A percentile compares a stretch with the other conserved stretches of the same genome.
phyloP scores from a whole-genome alignment of 2,113 vertebrate species.

The Junco hyemalis region DNA sequence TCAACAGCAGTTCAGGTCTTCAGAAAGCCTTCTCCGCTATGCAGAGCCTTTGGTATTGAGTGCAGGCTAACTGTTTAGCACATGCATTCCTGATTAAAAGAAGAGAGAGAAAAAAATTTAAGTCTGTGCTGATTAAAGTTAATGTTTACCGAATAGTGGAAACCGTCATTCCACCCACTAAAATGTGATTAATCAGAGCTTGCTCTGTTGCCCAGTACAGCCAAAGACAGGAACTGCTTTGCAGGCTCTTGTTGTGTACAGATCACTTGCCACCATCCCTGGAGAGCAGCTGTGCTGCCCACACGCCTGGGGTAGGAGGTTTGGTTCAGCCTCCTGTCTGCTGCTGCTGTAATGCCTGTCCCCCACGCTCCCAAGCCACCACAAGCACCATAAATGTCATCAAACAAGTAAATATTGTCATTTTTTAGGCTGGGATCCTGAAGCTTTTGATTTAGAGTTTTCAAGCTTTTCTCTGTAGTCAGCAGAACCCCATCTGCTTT shows the following conservation, averaged over 20 bases:
- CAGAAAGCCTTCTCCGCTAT: neutral
- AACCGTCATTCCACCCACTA: neutral
- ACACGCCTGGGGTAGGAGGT: rapidly evolving
- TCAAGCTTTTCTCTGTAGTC: neutral
- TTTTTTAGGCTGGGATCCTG: neutral
- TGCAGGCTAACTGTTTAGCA: neutral
- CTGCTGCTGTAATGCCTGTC: neutral
- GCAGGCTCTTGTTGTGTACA: neutral
- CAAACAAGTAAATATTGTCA: neutral
- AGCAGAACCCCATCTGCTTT: neutral
- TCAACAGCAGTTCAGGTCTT: neutral
- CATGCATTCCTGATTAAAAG: neutral
- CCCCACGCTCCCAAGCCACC: neutral
- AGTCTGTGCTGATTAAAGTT: neutral
- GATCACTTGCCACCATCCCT: neutral
- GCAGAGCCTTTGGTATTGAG: neutral
- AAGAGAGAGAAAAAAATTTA: neutral
- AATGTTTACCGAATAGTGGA: neutral
- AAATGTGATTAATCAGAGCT: neutral
- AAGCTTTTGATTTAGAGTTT: neutral
- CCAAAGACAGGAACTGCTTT: neutral
- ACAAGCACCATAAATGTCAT: neutral
- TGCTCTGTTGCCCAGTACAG: neutral
- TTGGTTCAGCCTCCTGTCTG: neutral
- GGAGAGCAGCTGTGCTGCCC: neutral